Evolutionary conservation across 2,113 vertebrate genomes (phyloP).

Genomic region (Salvelinus namaycush): DNA sequence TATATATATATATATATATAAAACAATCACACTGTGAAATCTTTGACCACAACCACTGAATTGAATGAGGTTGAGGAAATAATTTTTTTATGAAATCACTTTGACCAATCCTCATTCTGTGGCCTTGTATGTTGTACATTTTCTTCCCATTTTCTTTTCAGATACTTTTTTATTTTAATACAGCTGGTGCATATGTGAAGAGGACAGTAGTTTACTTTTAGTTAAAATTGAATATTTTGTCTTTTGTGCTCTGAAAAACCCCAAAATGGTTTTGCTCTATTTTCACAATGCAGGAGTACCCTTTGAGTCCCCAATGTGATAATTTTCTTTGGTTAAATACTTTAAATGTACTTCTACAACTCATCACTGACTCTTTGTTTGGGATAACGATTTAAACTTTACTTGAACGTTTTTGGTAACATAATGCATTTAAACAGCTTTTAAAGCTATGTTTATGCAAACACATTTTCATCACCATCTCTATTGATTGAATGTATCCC

Average conservation of each 20-base stretch:
- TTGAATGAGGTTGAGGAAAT: neutral
- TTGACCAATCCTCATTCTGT: neutral
- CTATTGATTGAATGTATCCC: neutral
- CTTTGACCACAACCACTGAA: neutral
- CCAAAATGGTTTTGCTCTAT: neutral
- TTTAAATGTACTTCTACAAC: neutral
- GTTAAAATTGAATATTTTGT: neutral
- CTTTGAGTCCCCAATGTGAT: neutral
- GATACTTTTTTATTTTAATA: neutral
- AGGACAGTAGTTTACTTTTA: neutral
- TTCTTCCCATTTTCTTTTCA: no score
- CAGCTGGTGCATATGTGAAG: neutral
- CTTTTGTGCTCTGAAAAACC: neutral
- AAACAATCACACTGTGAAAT: neutral
- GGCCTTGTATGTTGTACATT: neutral
- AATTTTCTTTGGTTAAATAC: neutral
- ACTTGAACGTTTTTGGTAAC: constrained; percentile 7
- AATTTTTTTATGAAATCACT: neutral
- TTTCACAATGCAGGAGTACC: neutral
- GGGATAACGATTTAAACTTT: neutral
- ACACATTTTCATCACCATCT: neutral
- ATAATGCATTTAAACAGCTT: constrained; percentile 26
- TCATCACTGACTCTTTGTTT: no score
- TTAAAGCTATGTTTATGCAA: constrained; percentile 29
- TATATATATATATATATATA: neutral